Percentiles rank a stretch among this genome's conserved stretches.
These are phyloP conservation scores for Troglohyphantes excavatus DNA, from an alignment of 2,888 invertebrate species.

Conservation along the genomic window DNA sequence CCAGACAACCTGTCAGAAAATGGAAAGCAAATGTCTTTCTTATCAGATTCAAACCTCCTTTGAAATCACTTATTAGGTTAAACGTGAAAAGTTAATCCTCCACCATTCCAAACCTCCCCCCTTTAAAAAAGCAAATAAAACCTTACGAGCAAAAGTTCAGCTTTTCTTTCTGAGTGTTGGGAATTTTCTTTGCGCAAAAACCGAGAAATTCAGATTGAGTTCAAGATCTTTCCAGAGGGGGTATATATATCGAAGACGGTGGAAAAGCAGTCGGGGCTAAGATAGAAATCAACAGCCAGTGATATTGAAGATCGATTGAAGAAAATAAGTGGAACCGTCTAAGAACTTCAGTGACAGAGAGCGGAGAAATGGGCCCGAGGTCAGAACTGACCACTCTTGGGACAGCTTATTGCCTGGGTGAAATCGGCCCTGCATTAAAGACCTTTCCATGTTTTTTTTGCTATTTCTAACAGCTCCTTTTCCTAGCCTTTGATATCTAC, in stretches of 20 bases:
- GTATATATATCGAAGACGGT: slow-evolving; percentile 37
- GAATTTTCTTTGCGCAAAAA: slow-evolving; percentile 28
- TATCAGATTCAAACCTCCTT: slow-evolving; percentile 1
- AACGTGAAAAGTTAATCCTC: slow-evolving; percentile 6
- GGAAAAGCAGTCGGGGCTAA: slow-evolving; percentile 27
- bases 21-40: not conserved
- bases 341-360: slow-evolving; percentile 30
- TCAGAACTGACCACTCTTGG: slow-evolving; percentile 58
- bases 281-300: slow-evolving; percentile 57
- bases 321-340: slow-evolving; percentile 22
- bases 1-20: not conserved
- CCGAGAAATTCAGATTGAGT: slow-evolving; percentile 60
- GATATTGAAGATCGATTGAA: slow-evolving; percentile 70
- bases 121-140: slow-evolving; percentile 7
- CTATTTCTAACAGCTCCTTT: not conserved
- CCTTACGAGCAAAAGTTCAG: not conserved
- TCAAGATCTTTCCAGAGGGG: slow-evolving; percentile 27
- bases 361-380: slow-evolving; percentile 48
- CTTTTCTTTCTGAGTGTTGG: not conserved
- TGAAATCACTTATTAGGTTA: slow-evolving; percentile 5
- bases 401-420: slow-evolving; percentile 29
- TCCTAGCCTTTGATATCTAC: too few relatives aligned
- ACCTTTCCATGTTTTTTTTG: slow-evolving; percentile 8
- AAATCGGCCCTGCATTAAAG: slow-evolving; percentile 46
- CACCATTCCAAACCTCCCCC: not conserved